Evolutionary conservation across 2,888 invertebrate genomes (phyloP).

Genomic region (Dichetophora obliterata): DNA sequence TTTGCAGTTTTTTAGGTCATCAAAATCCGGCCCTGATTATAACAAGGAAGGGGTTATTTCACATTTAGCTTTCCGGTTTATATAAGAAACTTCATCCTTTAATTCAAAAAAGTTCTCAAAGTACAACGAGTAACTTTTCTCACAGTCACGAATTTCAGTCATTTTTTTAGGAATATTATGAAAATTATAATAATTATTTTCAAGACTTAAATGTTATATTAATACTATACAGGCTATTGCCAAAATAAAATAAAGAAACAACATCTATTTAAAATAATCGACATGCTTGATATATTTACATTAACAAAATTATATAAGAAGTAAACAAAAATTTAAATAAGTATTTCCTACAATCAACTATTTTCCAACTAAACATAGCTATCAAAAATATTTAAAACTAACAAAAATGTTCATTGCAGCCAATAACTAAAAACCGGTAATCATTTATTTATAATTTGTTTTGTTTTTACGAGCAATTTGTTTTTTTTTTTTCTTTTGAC

Average conservation of each 20-base stretch:
- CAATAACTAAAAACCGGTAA: slow-evolving; percentile 31
- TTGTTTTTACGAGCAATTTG: slow-evolving; percentile 9
- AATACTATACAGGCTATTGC: background rate
- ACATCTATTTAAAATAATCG: background rate
- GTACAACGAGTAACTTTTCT: too few relatives aligned
- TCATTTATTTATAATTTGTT: background rate
- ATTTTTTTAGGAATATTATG: too few relatives aligned
- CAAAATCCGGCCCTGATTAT: too few relatives aligned
- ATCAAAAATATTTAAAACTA: background rate
- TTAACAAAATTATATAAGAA: background rate
- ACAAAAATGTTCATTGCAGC: background rate
- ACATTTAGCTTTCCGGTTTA: too few relatives aligned
- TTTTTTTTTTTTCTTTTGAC: background rate
- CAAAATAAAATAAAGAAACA: background rate
- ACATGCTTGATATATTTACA: background rate
- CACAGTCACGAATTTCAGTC: too few relatives aligned
- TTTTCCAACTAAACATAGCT: slow-evolving; percentile 4
- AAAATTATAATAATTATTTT: too few relatives aligned
- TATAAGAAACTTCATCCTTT: too few relatives aligned
- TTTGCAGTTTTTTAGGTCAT: too few relatives aligned
- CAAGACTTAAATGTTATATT: background rate
- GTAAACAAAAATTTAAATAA: background rate
- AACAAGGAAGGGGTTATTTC: too few relatives aligned
- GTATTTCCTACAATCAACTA: background rate
- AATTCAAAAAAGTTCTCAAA: too few relatives aligned